A percentile compares a stretch with the other conserved stretches of the same genome.
These are phyloP conservation scores for Erebia aethiops DNA, from an alignment of 2,888 invertebrate genomes.

Conservation along the genomic window DNA sequence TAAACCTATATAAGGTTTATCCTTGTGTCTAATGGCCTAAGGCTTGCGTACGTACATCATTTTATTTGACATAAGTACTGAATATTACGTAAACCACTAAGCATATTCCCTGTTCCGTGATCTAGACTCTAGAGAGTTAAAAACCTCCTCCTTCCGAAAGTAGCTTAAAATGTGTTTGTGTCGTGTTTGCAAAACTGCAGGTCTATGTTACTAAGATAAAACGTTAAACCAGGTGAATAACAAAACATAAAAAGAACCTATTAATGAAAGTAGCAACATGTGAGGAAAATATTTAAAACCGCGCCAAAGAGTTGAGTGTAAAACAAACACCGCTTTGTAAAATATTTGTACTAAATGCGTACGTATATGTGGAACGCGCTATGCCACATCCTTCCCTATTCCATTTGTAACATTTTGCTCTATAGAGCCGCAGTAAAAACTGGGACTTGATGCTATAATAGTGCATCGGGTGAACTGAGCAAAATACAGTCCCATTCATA, in stretches of 20 bases:
- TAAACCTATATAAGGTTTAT: not conserved
- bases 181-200: too few species aligned
- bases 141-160: too few species aligned
- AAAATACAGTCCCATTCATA: not conserved
- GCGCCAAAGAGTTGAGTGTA: conserved; percentile 16
- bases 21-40: too few species aligned
- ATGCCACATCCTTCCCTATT: conserved; percentile 23
- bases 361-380: conserved; percentile 29
- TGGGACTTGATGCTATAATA: conserved; percentile 31
- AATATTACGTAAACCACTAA: too few species aligned
- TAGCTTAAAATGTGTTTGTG: not conserved
- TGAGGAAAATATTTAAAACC: conserved; percentile 16
- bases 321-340: conserved; percentile 23
- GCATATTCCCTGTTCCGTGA: too few species aligned
- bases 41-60: too few species aligned
- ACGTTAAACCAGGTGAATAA: not conserved
- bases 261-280: conserved; percentile 4
- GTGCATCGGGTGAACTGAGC: conserved; percentile 13
- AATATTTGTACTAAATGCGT: conserved; percentile 29
- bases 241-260: conserved; percentile 3
- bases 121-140: too few species aligned
- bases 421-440: conserved; percentile 33
- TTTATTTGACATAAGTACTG: too few species aligned
- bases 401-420: conserved; percentile 27
- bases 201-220: not conserved